Percentiles rank a stretch among this genome's conserved stretches.
These are phyloP conservation scores for Bellardia bayeri DNA, from an alignment of 2,888 invertebrate species.

Conservation along the genomic window DNA sequence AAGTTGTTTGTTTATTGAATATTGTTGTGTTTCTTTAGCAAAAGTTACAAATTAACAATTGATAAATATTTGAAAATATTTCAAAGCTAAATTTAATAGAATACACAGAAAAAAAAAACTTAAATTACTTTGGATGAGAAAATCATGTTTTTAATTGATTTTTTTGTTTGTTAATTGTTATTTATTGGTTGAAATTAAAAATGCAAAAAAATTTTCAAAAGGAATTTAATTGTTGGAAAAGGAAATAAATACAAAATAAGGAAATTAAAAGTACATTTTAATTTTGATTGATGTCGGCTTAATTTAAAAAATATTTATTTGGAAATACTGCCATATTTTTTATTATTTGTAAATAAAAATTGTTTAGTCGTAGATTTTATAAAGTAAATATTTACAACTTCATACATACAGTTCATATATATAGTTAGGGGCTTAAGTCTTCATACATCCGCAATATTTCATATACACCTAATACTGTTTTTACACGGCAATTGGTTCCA, in stretches of 20 bases:
- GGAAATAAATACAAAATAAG: not conserved
- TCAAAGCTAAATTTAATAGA: not conserved
- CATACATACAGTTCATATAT: too few relatives aligned
- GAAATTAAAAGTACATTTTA: not conserved
- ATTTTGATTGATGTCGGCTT: not conserved
- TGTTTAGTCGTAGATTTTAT: too few relatives aligned
- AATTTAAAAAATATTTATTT: not conserved
- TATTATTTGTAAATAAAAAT: too few relatives aligned
- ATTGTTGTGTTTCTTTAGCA: not conserved
- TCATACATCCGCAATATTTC: too few relatives aligned
- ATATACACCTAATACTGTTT: too few relatives aligned
- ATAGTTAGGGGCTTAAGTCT: too few relatives aligned
- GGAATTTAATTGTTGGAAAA: not conserved
- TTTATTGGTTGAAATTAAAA: slow-evolving; percentile 1
- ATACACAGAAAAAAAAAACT: not conserved
- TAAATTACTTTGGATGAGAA: slow-evolving; percentile 9
- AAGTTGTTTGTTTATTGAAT: slow-evolving; percentile 24
- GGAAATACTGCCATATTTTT: too few relatives aligned
- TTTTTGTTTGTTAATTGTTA: not conserved
- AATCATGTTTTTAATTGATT: slow-evolving; percentile 32
- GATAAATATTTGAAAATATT: not conserved
- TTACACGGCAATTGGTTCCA: too few relatives aligned
- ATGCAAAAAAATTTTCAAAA: not conserved
- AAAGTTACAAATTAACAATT: slow-evolving; percentile 3
- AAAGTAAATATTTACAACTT: too few relatives aligned